Evolutionary conservation across 2,888 invertebrate genomes (phyloP), one percentile per base, ranked within the genome.

Genomic region (Germaria angustata): DNA sequence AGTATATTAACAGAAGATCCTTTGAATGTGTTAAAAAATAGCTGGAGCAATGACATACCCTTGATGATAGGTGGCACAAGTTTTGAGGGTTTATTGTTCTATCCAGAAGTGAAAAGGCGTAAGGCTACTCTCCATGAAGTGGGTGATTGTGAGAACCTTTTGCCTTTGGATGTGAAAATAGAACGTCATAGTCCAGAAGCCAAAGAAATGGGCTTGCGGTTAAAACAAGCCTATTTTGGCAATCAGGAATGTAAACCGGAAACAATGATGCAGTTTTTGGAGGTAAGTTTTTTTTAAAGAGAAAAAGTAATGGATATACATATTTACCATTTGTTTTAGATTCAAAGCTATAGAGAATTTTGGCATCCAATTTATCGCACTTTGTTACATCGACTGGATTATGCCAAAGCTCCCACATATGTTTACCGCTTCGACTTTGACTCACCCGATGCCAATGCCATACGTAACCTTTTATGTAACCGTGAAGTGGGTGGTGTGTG

Each of bases 381-480:
- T 2, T 83, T 87, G 0, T 59, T 87, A 5, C 34, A 86, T 0
- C 88, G 91, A 3, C 53, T 88, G n/a, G 87, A 87, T 1, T 85
- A 87, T 32, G 84, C 85, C 2, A 84, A 80, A 1, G 89, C 88
- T 2, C 88, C 90, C 20, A 91, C 91, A 2, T 91, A 88, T 72
- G 75, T 91, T 1, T 91, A 91, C 49, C 89, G 91, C 32, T 91
- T 91, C 81, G 90, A 90, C 20, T 88, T 88, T 71, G 91, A 91
- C 63, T 90, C 91, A 1, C 86, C 87, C 34, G 84, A 87, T 2
- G 87, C 87, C 63, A 89, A 89, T 71, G 86, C 87, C 41, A 88
- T 89, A 44, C 86, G 88, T n/a, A 87, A 88, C 32, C 71, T 90
- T 13, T 85, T 90, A 8, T 90, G 89, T 36, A 90, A 89, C 11